A percentile compares a stretch with the other conserved stretches of the same genome.
Evolutionary conservation across 2,888 invertebrate genomes (phyloP).

Genomic region (Elysia crispata): DNA sequence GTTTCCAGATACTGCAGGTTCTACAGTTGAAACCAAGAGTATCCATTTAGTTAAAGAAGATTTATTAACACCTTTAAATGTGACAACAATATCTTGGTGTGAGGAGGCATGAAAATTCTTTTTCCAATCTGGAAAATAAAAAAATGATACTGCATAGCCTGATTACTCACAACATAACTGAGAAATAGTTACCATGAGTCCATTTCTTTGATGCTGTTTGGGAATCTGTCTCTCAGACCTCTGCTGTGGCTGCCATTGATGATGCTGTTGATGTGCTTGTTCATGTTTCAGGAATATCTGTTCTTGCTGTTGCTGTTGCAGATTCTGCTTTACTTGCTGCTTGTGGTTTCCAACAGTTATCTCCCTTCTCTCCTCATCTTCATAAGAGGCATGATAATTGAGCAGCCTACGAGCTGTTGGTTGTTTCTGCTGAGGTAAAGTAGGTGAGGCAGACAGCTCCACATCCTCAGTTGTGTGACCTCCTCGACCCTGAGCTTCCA

Average conservation of each 20-base stretch:
- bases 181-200: too few relatives aligned
- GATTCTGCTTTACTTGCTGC: not conserved
- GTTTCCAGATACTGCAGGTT: too few relatives aligned
- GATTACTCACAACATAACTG: too few relatives aligned
- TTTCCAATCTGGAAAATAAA: too few relatives aligned
- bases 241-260: not conserved
- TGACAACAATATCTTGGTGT: too few relatives aligned
- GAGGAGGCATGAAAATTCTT: too few relatives aligned
- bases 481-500: not conserved
- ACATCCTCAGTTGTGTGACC: slow-evolving; percentile 31
- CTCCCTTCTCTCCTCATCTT: not conserved
- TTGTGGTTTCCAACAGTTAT: not conserved
- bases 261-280: not conserved
- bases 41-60: too few relatives aligned
- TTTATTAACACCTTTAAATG: too few relatives aligned
- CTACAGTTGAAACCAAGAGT: too few relatives aligned
- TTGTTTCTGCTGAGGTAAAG: slow-evolving; percentile 23
- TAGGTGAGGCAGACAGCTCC: slow-evolving; percentile 52
- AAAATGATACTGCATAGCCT: too few relatives aligned
- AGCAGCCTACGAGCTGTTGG: slow-evolving; percentile 30
- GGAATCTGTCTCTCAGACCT: not conserved
- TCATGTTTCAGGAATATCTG: slow-evolving; percentile 12
- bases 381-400: not conserved
- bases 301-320: not conserved
- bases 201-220: not conserved